Evolutionary conservation across 1,140 invertebrate species (phyloP), one percentile per base, ranked within the genome.

Genomic region (Phthorimaea operculella): DNA sequence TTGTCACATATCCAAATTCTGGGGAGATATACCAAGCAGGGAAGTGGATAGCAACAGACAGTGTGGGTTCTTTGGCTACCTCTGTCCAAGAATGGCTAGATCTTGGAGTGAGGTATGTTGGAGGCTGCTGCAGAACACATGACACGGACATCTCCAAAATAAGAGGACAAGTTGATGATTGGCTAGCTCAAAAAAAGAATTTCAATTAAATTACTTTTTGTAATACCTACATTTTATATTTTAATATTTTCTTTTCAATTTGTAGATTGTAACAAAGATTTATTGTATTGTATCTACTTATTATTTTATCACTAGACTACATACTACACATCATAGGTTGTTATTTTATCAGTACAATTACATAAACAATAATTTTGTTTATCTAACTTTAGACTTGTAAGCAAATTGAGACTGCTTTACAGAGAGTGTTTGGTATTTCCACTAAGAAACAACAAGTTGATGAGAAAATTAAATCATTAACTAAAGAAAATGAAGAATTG

Each of bases 111-210:
- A 86, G 83, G 55, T 93, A 90, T 68, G 87, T 95, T 54, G 94
- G 94, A 8, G 93, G 94, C 1, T 96, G 94, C 68, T 96, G 94
- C 70, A 85, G 92, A 58, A 91, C 92, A 0, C 87, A 88, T 63
- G 88, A 89, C 11, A 72, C 87, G 5, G 91, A 94, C 70, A 89
- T 94, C 12, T 76, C 72, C 33, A 67, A 75, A 4, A 87, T 89
- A 53, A 63, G 68, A 33, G 73, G 66, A 14, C 70, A 86, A 75
- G 85, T 88, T 7, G 62, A 83, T 21, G 72, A 67, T 52, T 88
- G 87, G 87, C 10, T 64, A 14, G 42, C 59, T 4, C 47, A 44
- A 15, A 57, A 64, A 50, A 60, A 36, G 49, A 54, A 51, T 57
- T 68, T 44, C 50, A 52, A 21, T 49, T 52, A 28, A 63, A 60